Evolutionary conservation across 1,140 invertebrate genomes (phyloP).

Genomic region (Lordiphosa stackelbergi): DNA sequence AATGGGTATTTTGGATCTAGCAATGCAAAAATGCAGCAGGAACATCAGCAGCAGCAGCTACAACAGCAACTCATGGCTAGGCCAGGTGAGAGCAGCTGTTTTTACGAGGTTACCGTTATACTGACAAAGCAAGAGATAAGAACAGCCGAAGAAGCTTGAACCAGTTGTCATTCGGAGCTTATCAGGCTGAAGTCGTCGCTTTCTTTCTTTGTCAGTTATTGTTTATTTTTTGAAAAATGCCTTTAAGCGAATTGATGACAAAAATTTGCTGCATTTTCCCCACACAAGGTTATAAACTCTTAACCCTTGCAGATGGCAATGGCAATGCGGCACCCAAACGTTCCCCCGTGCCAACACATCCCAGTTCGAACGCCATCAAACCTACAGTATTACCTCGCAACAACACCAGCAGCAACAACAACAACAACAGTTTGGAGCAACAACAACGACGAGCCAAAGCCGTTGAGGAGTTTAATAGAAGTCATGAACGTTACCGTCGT

Average conservation of each 20-base stretch:
- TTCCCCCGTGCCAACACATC: constrained; percentile 5
- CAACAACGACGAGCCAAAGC: constrained; percentile 14
- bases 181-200: constrained; percentile 15
- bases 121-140: constrained; percentile 1
- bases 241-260: constrained; percentile 17
- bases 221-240: constrained; percentile 13
- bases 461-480: constrained; percentile 37
- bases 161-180: constrained; percentile 7
- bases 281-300: constrained; percentile 30
- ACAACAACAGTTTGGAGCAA: constrained; percentile 14
- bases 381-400: constrained; percentile 40
- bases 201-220: not conserved
- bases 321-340: constrained; percentile 35
- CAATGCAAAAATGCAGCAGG: constrained; percentile 45
- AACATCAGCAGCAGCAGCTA: constrained; percentile 23
- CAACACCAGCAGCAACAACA: constrained; percentile 18
- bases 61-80: constrained; percentile 11
- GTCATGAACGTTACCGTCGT: constrained; percentile 53
- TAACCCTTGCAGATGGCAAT: constrained; percentile 46
- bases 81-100: constrained; percentile 40
- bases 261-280: constrained; percentile 40
- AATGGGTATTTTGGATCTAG: constrained; percentile 57
- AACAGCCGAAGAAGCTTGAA: not conserved
- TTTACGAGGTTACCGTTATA: constrained; percentile 17
- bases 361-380: not conserved